Base-by-base conservation (phyloP, 92 coral and sea anemone species). In the Scolanthus callimorphus region DNA sequence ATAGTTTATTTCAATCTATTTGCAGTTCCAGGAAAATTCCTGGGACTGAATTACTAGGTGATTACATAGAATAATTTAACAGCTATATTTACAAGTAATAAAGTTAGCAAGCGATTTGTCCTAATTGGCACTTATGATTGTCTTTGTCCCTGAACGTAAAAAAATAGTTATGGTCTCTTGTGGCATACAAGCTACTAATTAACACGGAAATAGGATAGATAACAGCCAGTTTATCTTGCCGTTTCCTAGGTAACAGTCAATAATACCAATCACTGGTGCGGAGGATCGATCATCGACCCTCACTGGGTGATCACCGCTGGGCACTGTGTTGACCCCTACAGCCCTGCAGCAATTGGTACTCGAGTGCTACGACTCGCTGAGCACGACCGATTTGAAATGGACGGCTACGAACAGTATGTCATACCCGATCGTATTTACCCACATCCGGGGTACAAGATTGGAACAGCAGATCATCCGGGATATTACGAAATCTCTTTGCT, bases 261-360 rank as follows among this genome's bases (percentile, higher is more conserved):
- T 51, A 77, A 67, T 22, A 83, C 78, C 1, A 48, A 27, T 2
- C 96, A 88, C 59, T 65, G 57, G 60, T 88, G 96, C 51, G 81
- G 90, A 0, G 96, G 90, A 6, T 69, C 83, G 15, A 59, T 88
- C 22, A 88, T 88, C 44, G 85, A 83, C 21, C 96, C 96, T 0
- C 80, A 83, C 15, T 88, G 90, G 90, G 64, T 88, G 22, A 30
- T 88, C 4, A 88, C 96, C 15, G 85, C 96, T 0, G 96, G 81
- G 1, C 96, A 88, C 54, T 88, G 96, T 31, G 82, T 79, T 6
- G 83, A 75, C 21, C 27, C 27, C 1, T 57, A 39, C 29, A 49
- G 54, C 26, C 39, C 74, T 17, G 43, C 15, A 3, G 30, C 65
- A 2, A 49, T 26, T 3, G 77, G 76, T 21, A 28, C 73, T 12